Evolutionary conservation across 1,140 invertebrate species (phyloP).

Genomic region (Asobara japonica): DNA sequence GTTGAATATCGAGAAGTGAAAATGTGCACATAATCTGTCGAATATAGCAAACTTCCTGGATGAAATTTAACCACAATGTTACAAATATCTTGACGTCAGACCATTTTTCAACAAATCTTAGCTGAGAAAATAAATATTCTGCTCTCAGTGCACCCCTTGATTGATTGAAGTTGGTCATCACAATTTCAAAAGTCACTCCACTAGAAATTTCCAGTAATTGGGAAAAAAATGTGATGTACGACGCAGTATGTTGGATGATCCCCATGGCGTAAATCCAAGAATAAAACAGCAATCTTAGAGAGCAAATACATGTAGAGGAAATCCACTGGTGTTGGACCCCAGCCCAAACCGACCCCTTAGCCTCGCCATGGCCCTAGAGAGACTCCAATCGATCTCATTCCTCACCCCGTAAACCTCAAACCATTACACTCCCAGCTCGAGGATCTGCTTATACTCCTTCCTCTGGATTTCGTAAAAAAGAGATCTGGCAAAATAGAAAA

Average conservation of each 20-base stretch:
- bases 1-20: too few relatives aligned
- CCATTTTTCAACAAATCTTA: background rate
- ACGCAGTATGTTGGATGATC: background rate
- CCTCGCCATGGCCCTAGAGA: background rate
- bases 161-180: too few relatives aligned
- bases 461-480: background rate
- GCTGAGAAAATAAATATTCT: background rate
- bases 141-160: too few relatives aligned
- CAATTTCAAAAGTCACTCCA: background rate
- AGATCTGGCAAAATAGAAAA: background rate
- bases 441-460: background rate
- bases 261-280: background rate
- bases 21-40: too few relatives aligned
- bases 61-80: too few relatives aligned
- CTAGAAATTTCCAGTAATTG: background rate
- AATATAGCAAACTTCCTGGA: too few relatives aligned
- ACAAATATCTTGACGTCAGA: too few relatives aligned
- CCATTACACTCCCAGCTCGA: constrained; percentile 6
- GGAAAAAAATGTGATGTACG: background rate
- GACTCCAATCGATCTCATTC: background rate
- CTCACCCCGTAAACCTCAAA: background rate
- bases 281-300: background rate
- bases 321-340: background rate
- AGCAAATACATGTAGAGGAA: constrained; percentile 7
- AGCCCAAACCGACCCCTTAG: background rate